These are phyloP conservation scores for Octomys mimax DNA, from an alignment of 2,797 vertebrate genomes.

Conservation along the genomic window DNA sequence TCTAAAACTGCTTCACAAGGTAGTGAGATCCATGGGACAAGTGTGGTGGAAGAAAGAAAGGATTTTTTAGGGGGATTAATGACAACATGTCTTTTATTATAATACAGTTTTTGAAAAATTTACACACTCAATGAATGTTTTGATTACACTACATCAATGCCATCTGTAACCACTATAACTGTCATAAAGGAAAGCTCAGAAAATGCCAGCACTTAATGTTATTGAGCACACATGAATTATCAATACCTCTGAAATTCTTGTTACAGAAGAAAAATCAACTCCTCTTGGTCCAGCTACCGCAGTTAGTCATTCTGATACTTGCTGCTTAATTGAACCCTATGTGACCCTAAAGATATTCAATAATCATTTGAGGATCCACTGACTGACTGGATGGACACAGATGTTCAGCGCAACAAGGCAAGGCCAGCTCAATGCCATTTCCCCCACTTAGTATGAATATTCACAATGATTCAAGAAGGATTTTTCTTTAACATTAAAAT, in stretches of 20 bases:
- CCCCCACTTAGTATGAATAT: background rate
- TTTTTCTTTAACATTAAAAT: constrained; percentile 32
- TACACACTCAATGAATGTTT: background rate
- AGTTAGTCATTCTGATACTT: background rate
- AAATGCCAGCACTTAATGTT: background rate
- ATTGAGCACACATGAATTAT: background rate
- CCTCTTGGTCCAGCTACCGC: background rate
- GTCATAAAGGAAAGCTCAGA: background rate
- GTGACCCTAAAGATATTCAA: background rate
- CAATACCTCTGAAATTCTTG: background rate
- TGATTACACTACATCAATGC: background rate
- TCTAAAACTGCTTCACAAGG: background rate
- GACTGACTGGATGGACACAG: background rate
- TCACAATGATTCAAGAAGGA: background rate
- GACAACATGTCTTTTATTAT: background rate
- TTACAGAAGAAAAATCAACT: background rate
- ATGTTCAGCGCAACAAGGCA: background rate
- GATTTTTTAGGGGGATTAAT: background rate
- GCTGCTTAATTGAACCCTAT: background rate
- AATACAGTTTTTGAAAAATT: background rate
- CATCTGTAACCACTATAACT: background rate
- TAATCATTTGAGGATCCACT: background rate
- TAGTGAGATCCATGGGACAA: background rate
- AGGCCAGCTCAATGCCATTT: background rate
- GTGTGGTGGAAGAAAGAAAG: background rate